Evolutionary conservation across 23 tunicate genomes (phyloP).

Genomic region (Oikopleura albicans): DNA sequence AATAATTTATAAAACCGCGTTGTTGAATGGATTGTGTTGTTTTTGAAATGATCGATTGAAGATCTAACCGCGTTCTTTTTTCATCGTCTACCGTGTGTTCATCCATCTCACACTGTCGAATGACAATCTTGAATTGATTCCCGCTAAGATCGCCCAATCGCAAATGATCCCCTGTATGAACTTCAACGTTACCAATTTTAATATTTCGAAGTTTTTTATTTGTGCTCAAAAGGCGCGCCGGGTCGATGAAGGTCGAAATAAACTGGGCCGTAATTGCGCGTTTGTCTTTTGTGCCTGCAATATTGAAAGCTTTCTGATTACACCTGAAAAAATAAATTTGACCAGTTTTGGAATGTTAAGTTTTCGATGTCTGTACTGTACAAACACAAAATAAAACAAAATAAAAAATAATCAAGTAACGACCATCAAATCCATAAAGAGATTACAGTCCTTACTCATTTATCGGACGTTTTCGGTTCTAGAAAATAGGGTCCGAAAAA

Average conservation of each 20-base stretch:
- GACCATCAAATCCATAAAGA: background rate
- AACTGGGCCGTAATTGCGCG: conserved; percentile 72
- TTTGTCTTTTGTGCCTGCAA: conserved; percentile 89
- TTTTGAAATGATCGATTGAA: background rate
- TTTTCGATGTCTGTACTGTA: background rate
- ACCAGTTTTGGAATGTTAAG: background rate
- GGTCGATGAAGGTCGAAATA: conserved; percentile 19
- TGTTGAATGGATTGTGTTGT: conserved; percentile 19
- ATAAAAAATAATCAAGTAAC: too few relatives aligned
- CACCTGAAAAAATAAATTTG: background rate
- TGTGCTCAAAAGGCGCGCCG: conserved; percentile 23
- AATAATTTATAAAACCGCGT: conserved; percentile 64
- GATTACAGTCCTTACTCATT: too few relatives aligned
- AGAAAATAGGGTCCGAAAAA: background rate
- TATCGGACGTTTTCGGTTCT: too few relatives aligned
- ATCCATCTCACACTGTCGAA: conserved; percentile 25
- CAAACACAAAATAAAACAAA: too few relatives aligned
- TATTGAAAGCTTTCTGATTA: background rate
- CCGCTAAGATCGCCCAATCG: conserved; percentile 52
- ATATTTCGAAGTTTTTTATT: conserved; percentile 27
- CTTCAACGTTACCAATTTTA: conserved; percentile 45
- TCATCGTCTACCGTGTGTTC: background rate
- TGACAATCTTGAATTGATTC: conserved; percentile 43
- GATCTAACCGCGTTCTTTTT: background rate
- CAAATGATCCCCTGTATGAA: conserved; percentile 19